A percentile compares a stretch with the other conserved stretches of the same genome.
These are phyloP conservation scores for Eulemur coronatus DNA, from an alignment of 2,797 vertebrate species.

Conservation along the genomic window DNA sequence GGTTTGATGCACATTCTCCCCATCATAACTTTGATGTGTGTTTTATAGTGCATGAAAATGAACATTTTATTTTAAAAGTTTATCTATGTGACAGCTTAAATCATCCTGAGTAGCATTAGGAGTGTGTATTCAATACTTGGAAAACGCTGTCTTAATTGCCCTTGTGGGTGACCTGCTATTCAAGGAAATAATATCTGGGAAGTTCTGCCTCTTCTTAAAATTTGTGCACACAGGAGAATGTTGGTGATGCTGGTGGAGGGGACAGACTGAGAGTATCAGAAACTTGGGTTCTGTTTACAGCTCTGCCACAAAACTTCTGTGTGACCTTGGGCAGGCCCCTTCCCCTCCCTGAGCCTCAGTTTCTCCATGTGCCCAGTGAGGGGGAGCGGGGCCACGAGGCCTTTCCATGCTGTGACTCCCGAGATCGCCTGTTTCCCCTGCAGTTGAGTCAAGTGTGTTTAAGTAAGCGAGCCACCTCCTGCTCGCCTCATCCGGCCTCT, in stretches of 20 bases:
- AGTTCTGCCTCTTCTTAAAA: not conserved
- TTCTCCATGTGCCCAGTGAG: not conserved
- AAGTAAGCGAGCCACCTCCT: slow-evolving; percentile 92
- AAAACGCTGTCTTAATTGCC: not conserved
- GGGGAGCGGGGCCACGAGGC: not conserved
- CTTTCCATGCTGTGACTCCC: not conserved
- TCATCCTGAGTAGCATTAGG: not conserved
- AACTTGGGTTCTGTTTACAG: not conserved
- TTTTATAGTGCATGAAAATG: slow-evolving; percentile 17
- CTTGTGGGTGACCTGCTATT: not conserved
- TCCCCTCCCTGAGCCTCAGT: not conserved
- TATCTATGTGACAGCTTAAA: not conserved
- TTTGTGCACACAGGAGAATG: too few species aligned
- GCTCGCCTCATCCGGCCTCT: slow-evolving; percentile 93
- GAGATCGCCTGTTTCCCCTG: not conserved
- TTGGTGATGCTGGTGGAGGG: accelerated
- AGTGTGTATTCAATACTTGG: not conserved
- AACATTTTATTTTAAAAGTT: not conserved
- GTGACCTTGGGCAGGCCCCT: not conserved
- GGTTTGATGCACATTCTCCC: not conserved
- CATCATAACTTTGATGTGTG: not conserved
- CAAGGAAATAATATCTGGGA: not conserved
- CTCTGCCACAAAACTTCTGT: not conserved
- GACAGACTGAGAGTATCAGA: not conserved
- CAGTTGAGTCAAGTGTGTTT: slow-evolving; percentile 87